Evolutionary conservation across 2,797 vertebrate genomes (phyloP).

Genomic region (Urocyon cinereoargenteus): DNA sequence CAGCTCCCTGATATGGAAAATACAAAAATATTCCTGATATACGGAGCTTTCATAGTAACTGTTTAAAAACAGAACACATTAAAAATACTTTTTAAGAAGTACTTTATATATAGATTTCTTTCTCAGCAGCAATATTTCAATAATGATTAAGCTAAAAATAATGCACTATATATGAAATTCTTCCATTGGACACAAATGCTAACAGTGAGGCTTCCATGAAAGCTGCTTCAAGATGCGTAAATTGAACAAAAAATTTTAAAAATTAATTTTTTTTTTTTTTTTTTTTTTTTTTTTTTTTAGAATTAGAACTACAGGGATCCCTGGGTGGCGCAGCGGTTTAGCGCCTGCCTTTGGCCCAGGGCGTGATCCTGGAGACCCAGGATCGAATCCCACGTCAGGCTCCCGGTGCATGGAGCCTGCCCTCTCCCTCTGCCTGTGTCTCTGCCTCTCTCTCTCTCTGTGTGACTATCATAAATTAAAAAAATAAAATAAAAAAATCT

Average conservation of each 20-base stretch:
- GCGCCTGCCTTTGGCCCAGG: too few species aligned
- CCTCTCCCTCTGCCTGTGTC: too few species aligned
- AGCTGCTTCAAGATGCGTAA: background rate
- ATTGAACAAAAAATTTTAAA: background rate
- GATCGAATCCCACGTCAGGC: too few species aligned
- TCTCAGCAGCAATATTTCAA: background rate
- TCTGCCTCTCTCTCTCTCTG: too few species aligned
- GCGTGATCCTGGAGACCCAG: too few species aligned
- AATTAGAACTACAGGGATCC: background rate
- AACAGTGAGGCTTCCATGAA: background rate
- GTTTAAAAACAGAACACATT: background rate
- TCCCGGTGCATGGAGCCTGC: too few species aligned
- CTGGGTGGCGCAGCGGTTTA: too few species aligned
- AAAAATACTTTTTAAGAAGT: background rate
- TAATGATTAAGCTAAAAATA: slow-evolving; percentile 47
- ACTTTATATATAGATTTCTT: slow-evolving; percentile 35
- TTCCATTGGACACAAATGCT: background rate
- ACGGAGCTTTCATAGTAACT: background rate
- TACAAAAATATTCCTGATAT: background rate
- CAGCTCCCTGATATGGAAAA: slow-evolving; percentile 16
- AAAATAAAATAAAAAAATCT: too few species aligned
- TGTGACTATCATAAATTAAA: too few species aligned
- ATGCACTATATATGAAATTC: background rate
- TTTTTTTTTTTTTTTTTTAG: slow-evolving; percentile 43
- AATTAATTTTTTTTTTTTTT: too few species aligned